Conservation (phyloP, 2,113 vertebrate species). For the Mirza zaza region DNA sequence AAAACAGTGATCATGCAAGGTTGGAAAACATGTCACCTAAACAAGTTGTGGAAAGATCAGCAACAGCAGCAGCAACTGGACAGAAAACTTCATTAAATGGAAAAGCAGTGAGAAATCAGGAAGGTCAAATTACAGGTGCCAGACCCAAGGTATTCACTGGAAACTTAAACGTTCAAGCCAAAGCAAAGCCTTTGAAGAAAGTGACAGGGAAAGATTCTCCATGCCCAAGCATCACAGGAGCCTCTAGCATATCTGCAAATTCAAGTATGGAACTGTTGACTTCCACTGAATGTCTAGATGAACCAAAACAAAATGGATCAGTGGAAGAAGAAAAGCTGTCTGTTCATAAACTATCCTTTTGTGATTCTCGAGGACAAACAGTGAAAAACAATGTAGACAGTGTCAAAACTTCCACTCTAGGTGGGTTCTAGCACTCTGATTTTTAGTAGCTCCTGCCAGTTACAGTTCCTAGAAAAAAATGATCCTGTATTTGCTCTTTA, state of each 20-base stretch:
- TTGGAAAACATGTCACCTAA: conserved; percentile 80
- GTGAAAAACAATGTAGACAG: conserved; percentile 59
- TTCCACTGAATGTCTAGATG: conserved; percentile 69
- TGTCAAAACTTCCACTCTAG: conserved; percentile 50
- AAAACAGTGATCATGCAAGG: conserved; percentile 86
- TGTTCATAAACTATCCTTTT: conserved; percentile 51
- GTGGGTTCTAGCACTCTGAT: conserved; percentile 32
- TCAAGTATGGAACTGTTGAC: conserved; percentile 75
- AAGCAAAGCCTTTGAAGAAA: conserved; percentile 86
- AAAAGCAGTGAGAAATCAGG: conserved; percentile 84
- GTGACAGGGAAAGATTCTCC: conserved; percentile 82
- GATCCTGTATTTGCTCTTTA: conserved; percentile 1
- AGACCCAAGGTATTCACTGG: conserved; percentile 89
- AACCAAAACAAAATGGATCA: conserved; percentile 78
- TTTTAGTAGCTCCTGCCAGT: conserved; percentile 17
- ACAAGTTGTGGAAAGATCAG: conserved; percentile 81
- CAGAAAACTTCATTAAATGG: conserved; percentile 83
- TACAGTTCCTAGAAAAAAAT: conserved; percentile 42
- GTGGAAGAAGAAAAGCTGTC: conserved; percentile 78
- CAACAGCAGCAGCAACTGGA: conserved; percentile 81
- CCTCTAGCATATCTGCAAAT: conserved; percentile 75
- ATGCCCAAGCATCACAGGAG: conserved; percentile 62
- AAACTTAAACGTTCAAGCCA: conserved; percentile 80
- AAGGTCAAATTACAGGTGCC: conserved; percentile 88
- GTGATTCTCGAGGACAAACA: conserved; percentile 21